Evolutionary conservation across 2,113 vertebrate species (phyloP).

Genomic region (Calidris pygmaea): DNA sequence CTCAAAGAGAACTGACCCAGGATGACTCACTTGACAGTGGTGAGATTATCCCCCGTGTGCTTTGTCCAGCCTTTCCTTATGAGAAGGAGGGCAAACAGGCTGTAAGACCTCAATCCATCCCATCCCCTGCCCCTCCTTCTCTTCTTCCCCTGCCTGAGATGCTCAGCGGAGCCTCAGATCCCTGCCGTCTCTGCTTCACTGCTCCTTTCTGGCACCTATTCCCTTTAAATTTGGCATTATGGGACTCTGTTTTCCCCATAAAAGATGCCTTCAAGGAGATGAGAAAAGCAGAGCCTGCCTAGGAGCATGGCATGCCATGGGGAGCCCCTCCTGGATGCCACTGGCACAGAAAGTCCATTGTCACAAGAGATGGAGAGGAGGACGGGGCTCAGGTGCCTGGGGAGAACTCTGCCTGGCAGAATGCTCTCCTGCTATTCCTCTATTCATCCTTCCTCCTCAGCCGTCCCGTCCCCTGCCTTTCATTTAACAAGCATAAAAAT

Average conservation of each 20-base stretch:
- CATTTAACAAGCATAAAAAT: neutral
- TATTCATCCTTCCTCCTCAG: neutral
- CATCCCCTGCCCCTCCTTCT: neutral
- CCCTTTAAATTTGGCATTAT: neutral
- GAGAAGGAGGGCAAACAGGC: neutral
- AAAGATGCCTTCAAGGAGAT: constrained; percentile 18
- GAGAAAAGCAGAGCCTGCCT: constrained; percentile 23
- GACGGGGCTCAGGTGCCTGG: neutral
- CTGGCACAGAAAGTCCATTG: neutral
- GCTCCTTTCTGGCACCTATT: neutral
- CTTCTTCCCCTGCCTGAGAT: neutral
- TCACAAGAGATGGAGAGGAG: neutral
- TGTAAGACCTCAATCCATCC: neutral
- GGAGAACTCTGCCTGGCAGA: neutral
- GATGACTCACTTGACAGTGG: neutral
- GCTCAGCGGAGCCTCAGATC: neutral
- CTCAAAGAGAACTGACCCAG: neutral
- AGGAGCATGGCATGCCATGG: neutral
- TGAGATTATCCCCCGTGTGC: neutral
- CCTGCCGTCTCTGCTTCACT: neutral
- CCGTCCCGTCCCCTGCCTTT: neutral
- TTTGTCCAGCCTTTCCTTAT: neutral
- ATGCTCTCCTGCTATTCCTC: neutral
- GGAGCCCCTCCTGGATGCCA: constrained; percentile 12
- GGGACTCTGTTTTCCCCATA: neutral